Conservation (phyloP, 2,888 invertebrate genomes). For the Patella depressa region DNA sequence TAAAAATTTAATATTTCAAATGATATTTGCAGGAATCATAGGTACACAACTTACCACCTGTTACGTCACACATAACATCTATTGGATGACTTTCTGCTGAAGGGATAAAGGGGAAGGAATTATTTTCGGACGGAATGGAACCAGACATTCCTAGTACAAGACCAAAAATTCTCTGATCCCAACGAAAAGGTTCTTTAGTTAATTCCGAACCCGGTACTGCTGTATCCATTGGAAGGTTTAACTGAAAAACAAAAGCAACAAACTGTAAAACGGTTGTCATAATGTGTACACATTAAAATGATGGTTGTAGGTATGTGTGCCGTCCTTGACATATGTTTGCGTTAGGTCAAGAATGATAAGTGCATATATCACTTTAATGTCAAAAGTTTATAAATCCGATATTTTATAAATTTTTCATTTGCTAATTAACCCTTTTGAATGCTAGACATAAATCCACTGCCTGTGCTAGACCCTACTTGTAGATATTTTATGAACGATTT, state of each 20-base stretch:
- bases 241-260: slow-evolving; percentile 73
- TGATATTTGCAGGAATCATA: too few relatives aligned
- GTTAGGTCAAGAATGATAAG: background rate
- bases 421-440: too few relatives aligned
- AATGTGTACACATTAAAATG: too few relatives aligned
- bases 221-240: slow-evolving; percentile 88
- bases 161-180: slow-evolving; percentile 98
- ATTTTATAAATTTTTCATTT: too few relatives aligned
- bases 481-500: too few relatives aligned
- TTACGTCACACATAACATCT: slow-evolving; percentile 98
- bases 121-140: slow-evolving; percentile 80
- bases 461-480: too few relatives aligned
- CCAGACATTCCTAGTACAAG: slow-evolving; percentile 93
- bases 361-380: background rate
- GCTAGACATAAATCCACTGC: too few relatives aligned
- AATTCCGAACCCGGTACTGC: slow-evolving; percentile 95
- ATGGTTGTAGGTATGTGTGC: background rate
- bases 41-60: slow-evolving; percentile 81
- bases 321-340: background rate
- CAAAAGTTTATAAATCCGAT: too few relatives aligned
- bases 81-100: slow-evolving; percentile 95
- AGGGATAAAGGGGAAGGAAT: slow-evolving; percentile 77
- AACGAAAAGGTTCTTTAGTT: slow-evolving; percentile 98
- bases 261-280: background rate
- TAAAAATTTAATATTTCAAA: too few relatives aligned